These are phyloP conservation scores for Istiophorus platypterus DNA, from an alignment of 2,113 vertebrate genomes.

Conservation along the genomic window DNA sequence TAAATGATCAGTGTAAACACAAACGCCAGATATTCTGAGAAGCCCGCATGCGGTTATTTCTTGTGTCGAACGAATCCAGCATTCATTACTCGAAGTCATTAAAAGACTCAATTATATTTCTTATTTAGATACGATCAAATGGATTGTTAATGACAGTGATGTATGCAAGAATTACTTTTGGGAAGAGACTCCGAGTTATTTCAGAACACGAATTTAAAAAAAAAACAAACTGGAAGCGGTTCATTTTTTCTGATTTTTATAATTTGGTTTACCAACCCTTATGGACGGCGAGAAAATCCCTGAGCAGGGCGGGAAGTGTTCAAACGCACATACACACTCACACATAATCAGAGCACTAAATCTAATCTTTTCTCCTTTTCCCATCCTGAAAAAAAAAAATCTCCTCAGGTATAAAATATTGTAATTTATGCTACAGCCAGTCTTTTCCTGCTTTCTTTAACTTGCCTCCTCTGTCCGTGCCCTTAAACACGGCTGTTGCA, in stretches of 20 bases:
- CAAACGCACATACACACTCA: background rate
- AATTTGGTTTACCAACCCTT: background rate
- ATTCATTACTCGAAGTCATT: constrained; percentile 3
- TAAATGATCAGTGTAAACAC: constrained; percentile 49
- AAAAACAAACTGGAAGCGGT: background rate
- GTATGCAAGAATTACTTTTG: background rate
- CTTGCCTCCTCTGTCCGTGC: background rate
- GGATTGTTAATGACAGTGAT: background rate
- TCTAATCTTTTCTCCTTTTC: background rate
- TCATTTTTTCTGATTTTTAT: constrained; percentile 14
- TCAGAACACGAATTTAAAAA: background rate
- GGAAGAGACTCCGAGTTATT: background rate
- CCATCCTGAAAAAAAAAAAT: too few species aligned
- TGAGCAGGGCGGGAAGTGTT: background rate
- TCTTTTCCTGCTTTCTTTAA: background rate
- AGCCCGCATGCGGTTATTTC: background rate
- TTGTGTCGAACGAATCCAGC: background rate
- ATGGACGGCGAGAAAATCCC: background rate
- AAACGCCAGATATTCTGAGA: constrained; percentile 24
- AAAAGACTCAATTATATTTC: background rate
- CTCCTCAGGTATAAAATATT: too few species aligned
- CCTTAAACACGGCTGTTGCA: too few species aligned
- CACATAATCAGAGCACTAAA: background rate
- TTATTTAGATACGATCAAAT: background rate
- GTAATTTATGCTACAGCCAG: background rate